A percentile compares a stretch with the other conserved stretches of the same genome.
These are phyloP conservation scores for Drosophila prolongata DNA, from an alignment of 2,888 invertebrate species.

Conservation along the genomic window DNA sequence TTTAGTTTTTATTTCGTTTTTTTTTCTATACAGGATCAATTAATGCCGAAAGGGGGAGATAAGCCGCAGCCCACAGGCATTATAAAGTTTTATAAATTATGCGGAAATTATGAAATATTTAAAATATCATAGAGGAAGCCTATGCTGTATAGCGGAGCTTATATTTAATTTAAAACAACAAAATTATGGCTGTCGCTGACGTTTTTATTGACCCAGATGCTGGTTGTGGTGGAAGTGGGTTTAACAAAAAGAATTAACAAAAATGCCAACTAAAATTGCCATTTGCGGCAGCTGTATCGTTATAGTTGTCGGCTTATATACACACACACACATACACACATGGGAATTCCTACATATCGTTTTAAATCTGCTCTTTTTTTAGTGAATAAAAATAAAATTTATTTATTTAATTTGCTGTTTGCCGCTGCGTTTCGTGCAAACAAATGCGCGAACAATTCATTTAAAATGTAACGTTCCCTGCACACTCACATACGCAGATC, in stretches of 20 bases:
- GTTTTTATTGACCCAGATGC: constrained; percentile 67
- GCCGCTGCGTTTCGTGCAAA: constrained; percentile 58
- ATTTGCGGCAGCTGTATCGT: constrained; percentile 56
- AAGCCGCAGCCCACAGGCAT: constrained; percentile 43
- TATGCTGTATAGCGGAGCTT: constrained; percentile 14
- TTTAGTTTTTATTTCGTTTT: constrained; percentile 19
- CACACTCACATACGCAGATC: constrained; percentile 17
- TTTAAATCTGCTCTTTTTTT: constrained; percentile 44
- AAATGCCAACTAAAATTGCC: constrained; percentile 60
- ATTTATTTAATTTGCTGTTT: constrained; percentile 72
- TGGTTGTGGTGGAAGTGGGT: constrained; percentile 4
- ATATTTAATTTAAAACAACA: constrained; percentile 59
- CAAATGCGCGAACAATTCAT: constrained; percentile 73
- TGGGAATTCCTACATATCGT: constrained; percentile 33
- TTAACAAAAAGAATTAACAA: constrained; percentile 40
- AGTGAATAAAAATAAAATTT: constrained; percentile 57
- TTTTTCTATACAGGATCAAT: constrained; percentile 42
- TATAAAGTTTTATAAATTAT: constrained; percentile 46
- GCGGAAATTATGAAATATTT: constrained; percentile 63
- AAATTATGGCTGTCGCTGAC: constrained; percentile 67
- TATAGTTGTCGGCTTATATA: constrained; percentile 34
- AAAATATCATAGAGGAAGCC: constrained; percentile 47
- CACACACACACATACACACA: constrained; percentile 2
- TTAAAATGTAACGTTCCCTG: constrained; percentile 60
- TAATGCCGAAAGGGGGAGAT: constrained; percentile 55